A percentile compares a stretch with the other conserved stretches of the same genome.
phyloP scores from a whole-genome alignment of 2,113 vertebrate genomes.

The Bungarus multicinctus region DNA sequence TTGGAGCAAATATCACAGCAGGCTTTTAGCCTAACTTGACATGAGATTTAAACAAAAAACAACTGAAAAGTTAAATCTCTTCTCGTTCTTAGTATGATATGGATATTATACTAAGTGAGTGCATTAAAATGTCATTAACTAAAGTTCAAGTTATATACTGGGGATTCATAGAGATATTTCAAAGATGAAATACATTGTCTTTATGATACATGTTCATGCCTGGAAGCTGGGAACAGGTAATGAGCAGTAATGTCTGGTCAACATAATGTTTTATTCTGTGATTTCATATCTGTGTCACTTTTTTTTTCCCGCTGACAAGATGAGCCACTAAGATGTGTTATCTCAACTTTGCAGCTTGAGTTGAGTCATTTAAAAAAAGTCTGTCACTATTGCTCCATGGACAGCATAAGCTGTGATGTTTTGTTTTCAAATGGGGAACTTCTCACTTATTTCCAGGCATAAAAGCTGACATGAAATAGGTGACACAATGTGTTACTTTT shows the following conservation, averaged over 20 bases:
- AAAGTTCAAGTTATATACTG: neutral
- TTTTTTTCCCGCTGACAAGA: constrained; percentile 4
- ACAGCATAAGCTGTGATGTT: neutral
- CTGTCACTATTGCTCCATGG: constrained; percentile 24
- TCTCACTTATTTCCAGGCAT: neutral
- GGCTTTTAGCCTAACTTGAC: constrained; percentile 34
- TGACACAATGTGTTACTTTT: neutral
- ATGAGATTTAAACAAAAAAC: constrained; percentile 51
- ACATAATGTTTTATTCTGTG: neutral
- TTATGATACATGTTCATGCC: fast-evolving
- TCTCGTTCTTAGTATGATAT: constrained; percentile 33
- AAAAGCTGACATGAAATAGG: neutral
- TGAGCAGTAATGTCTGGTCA: constrained; percentile 3
- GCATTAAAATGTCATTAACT: constrained; percentile 31
- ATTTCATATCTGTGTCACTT: neutral
- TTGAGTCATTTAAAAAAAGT: constrained; percentile 3
- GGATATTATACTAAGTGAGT: constrained; percentile 22
- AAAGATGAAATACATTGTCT: neutral
- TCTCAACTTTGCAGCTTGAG: constrained; percentile 26
- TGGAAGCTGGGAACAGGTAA: neutral
- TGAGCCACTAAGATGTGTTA: neutral
- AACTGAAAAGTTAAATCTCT: constrained; percentile 41
- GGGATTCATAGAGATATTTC: neutral
- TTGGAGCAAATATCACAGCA: constrained; percentile 33
- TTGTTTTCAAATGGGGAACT: neutral